Conservation (phyloP, 2,888 invertebrate genomes). For the Thera obeliscata region DNA sequence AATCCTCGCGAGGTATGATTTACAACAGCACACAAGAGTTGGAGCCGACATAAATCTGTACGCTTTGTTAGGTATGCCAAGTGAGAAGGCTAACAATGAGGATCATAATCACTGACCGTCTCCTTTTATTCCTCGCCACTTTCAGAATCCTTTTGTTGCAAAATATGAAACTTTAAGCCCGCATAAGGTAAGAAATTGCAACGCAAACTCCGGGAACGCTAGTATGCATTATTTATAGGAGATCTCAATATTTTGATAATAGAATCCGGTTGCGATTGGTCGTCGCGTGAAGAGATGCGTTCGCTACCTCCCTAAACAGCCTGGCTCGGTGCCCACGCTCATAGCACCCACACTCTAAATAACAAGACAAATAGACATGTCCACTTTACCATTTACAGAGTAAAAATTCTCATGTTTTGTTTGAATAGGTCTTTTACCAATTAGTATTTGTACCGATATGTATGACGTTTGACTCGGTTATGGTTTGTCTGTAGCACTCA, state of each 20-base stretch:
- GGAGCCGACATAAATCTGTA: constrained; percentile 41
- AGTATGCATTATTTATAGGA: constrained; percentile 15
- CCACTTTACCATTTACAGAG: constrained; percentile 82
- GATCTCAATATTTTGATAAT: constrained; percentile 30
- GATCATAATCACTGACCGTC: constrained; percentile 43
- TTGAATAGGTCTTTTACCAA: constrained; percentile 83
- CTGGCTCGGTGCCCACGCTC: constrained; percentile 65
- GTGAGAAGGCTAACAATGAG: constrained; percentile 46
- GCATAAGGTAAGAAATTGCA: constrained; percentile 7
- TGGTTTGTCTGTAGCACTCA: constrained; percentile 67
- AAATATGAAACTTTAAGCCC: constrained; percentile 12
- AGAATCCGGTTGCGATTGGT: constrained; percentile 30
- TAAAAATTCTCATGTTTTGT: constrained; percentile 82
- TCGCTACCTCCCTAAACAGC: constrained; percentile 64
- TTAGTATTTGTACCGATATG: constrained; percentile 81
- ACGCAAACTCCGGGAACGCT: constrained; percentile 2
- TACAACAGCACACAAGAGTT: constrained; percentile 52
- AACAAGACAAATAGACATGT: constrained; percentile 80
- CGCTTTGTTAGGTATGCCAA: constrained; percentile 47
- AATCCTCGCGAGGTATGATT: constrained; percentile 49
- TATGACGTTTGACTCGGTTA: constrained; percentile 64
- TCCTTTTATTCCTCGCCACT: constrained; percentile 41
- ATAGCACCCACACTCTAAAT: constrained; percentile 81
- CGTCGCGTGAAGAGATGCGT: constrained; percentile 51
- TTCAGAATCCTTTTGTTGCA: constrained; percentile 24